Percentiles rank a stretch among this genome's conserved stretches.
These are phyloP conservation scores for Caiman crocodilus DNA, from an alignment of 2,797 vertebrate genomes.

Conservation along the genomic window DNA sequence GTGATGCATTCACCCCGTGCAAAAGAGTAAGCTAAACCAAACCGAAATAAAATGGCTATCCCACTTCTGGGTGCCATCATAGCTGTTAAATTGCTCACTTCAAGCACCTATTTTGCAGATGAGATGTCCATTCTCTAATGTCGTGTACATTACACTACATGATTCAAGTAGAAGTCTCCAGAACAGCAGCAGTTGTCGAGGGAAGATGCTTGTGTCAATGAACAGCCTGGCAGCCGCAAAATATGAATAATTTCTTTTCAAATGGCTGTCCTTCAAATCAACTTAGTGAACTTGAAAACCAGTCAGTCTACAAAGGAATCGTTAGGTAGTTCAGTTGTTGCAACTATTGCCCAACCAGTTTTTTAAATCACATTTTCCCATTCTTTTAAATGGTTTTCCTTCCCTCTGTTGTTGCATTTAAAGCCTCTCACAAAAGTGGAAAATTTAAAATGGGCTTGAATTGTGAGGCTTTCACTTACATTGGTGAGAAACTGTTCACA, in stretches of 20 bases:
- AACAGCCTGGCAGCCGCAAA: background rate
- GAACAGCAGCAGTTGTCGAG: background rate
- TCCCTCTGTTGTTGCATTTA: too few species aligned
- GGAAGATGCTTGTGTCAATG: fast-evolving
- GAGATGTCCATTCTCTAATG: background rate
- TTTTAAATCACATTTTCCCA: background rate
- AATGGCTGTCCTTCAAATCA: background rate
- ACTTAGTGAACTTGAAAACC: background rate
- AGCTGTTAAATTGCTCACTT: background rate
- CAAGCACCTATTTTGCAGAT: background rate
- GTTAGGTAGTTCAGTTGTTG: background rate
- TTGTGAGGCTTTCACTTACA: background rate
- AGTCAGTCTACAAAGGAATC: background rate
- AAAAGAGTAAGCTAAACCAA: background rate
- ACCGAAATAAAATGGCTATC: background rate
- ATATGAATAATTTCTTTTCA: background rate
- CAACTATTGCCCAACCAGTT: background rate
- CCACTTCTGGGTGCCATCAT: too few species aligned
- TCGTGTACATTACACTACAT: background rate
- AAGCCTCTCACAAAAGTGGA: too few species aligned
- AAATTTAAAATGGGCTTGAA: too few species aligned
- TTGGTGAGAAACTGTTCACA: background rate
- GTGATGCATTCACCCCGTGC: background rate
- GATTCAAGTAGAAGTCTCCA: background rate
- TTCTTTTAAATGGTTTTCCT: background rate